Conservation (phyloP, 2,113 vertebrate species). For the Dermatemys mawii region DNA sequence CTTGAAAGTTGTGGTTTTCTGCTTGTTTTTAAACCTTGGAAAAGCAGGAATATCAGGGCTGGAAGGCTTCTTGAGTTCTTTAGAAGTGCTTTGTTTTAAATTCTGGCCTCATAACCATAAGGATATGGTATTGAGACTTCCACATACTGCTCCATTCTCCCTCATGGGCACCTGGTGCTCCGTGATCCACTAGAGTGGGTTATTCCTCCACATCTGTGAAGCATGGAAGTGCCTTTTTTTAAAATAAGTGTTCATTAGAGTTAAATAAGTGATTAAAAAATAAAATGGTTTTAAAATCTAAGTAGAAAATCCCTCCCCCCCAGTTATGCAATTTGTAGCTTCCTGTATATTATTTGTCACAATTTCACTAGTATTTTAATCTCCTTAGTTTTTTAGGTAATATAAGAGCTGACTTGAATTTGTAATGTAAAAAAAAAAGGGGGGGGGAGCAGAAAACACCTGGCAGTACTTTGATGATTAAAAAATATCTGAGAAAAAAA, state of each 20-base stretch:
- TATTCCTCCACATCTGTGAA: not conserved
- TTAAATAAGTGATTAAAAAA: not conserved
- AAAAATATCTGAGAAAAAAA: not conserved
- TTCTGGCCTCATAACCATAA: slow-evolving; percentile 16
- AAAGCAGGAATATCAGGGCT: not conserved
- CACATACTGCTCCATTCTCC: not conserved
- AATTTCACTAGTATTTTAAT: not conserved
- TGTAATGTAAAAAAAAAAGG: not conserved
- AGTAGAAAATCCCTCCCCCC: not conserved
- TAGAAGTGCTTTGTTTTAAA: too few species aligned
- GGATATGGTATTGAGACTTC: not conserved
- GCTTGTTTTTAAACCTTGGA: not conserved
- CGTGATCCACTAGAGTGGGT: not conserved
- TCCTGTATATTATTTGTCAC: not conserved
- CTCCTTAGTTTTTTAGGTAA: not conserved
- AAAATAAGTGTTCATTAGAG: not conserved
- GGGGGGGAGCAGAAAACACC: not conserved
- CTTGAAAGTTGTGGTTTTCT: not conserved
- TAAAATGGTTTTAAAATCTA: not conserved
- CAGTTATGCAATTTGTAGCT: not conserved
- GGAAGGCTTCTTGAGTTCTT: not conserved
- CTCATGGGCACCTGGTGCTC: slow-evolving; percentile 2
- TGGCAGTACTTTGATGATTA: too few species aligned
- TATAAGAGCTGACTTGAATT: not conserved
- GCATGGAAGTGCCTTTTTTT: not conserved